Conservation (phyloP, 2,113 vertebrate species). For the Syngnathus typhle region DNA sequence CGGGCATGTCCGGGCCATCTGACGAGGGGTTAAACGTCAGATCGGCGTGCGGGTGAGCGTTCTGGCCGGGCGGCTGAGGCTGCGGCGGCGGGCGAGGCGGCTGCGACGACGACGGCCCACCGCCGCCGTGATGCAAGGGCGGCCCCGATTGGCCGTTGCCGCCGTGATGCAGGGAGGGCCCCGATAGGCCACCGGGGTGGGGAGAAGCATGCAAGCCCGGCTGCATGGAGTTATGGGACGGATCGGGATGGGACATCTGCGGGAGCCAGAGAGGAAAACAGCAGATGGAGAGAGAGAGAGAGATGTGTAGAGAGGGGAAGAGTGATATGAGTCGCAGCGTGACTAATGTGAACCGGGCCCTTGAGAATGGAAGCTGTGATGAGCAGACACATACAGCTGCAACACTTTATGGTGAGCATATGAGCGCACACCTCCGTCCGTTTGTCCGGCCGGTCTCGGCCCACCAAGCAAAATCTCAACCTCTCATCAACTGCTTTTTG, state of each 20-base stretch:
- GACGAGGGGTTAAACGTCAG: constrained; percentile 98
- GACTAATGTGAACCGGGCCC: constrained; percentile 55
- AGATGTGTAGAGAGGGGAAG: constrained; percentile 22
- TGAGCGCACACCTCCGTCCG: constrained; percentile 57
- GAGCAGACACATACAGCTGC: constrained; percentile 58
- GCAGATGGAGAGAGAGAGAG: constrained; percentile 19
- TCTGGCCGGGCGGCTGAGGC: constrained; percentile 82
- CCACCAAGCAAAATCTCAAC: constrained; percentile 29
- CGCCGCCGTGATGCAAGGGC: constrained; percentile 92
- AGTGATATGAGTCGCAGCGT: constrained; percentile 53
- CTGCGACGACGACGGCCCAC: constrained; percentile 80
- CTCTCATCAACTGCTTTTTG: not conserved
- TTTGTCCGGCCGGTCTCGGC: constrained; percentile 17
- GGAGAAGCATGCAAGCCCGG: constrained; percentile 94
- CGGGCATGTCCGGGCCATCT: constrained; percentile 96
- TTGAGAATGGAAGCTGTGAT: constrained; percentile 55
- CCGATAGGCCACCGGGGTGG: constrained; percentile 94
- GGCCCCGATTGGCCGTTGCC: constrained; percentile 83
- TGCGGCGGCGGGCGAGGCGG: constrained; percentile 73
- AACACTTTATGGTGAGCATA: constrained; percentile 27
- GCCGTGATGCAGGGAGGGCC: constrained; percentile 96
- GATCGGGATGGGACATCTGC: constrained; percentile 96
- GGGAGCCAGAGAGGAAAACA: constrained; percentile 59
- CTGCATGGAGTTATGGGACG: constrained; percentile 97
- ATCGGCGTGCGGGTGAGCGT: constrained; percentile 95